Base-by-base conservation (phyloP, 2,888 invertebrate genomes). In the Odontocolon sp. region DNA sequence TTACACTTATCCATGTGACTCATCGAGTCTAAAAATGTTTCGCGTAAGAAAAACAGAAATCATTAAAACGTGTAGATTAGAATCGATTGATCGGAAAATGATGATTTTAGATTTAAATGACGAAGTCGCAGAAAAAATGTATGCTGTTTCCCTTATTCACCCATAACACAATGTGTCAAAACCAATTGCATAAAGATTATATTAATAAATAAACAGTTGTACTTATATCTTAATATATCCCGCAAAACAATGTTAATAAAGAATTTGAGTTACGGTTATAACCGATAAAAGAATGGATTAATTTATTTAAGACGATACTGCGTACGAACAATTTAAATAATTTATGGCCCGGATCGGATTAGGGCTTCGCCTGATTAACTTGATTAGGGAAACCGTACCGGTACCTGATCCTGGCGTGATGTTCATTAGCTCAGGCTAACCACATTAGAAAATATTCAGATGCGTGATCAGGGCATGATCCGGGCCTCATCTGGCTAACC, bases 61-160 rank as follows among this genome's bases (percentile, higher is more conserved):
- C 5, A 2, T 8, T 5, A 47, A 63, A 63, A 45, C 45, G 6
- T 63, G 16, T 45, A 28, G 9, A 11, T 8, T 63, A 11, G 23
- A 23, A 40, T 59, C 40, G 16, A 28, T 63, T 14, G 47, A 47
- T 8, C 63, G 63, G 3, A 63, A 45, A 47, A 45, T 47, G 33
- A 31, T 47, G 47, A 26, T 16, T 45, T 45, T 63, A 9, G 28
- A 63, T 63, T 4, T 45, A n/a, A 63, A 31, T 16, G 18, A 45
- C 28, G 45, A 6, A 9, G 42, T 14, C 11, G 47, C 9, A 8
- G 9, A 31, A 63, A 63, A 31, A 63, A 28, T 63, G 8, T 47
- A 47, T 14, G 31, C 63, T 63, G 26, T 45, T 45, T 63, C 63
- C 9, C n/a, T 47, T 5, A 28, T 63, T 47, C 47, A 56, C 14